phyloP scores from a whole-genome alignment of 2,888 invertebrate species.

The Acronicta psi region DNA sequence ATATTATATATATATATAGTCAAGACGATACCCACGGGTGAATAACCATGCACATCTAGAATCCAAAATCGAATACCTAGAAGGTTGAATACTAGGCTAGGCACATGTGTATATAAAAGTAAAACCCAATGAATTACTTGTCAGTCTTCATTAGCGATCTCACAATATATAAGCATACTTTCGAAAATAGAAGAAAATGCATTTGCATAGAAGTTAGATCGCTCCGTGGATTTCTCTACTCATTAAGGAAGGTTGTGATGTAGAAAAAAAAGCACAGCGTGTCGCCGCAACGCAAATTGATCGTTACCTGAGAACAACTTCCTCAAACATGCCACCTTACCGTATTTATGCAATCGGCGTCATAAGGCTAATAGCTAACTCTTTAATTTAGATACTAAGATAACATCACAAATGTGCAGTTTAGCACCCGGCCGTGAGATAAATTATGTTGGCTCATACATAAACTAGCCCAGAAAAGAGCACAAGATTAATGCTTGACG shows the following conservation, averaged over 20 bases:
- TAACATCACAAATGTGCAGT: slow-evolving; percentile 37
- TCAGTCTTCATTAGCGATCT: slow-evolving; percentile 66
- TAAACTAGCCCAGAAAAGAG: slow-evolving; percentile 38
- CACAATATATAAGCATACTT: slow-evolving; percentile 70
- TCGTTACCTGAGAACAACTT: slow-evolving; percentile 74
- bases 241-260: slow-evolving; percentile 79
- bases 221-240: slow-evolving; percentile 76
- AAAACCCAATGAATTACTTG: slow-evolving; percentile 62
- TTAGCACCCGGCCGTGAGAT: slow-evolving; percentile 37
- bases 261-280: slow-evolving; percentile 64
- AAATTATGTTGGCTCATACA: slow-evolving; percentile 32
- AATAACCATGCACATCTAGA: neutral
- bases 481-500: slow-evolving; percentile 41
- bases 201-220: slow-evolving; percentile 81
- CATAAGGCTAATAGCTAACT: slow-evolving; percentile 57
- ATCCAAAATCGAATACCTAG: slow-evolving; percentile 1
- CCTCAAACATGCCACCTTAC: slow-evolving; percentile 70
- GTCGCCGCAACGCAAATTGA: slow-evolving; percentile 75
- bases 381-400: slow-evolving; percentile 58
- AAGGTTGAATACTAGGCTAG: slow-evolving; percentile 8
- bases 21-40: slow-evolving; percentile 2
- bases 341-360: slow-evolving; percentile 75
- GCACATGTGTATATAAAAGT: slow-evolving; percentile 54
- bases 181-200: slow-evolving; percentile 82
- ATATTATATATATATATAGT: no score